Evolutionary conservation across 2,113 vertebrate species (phyloP).

Genomic region (Sisor rabdophorus): DNA sequence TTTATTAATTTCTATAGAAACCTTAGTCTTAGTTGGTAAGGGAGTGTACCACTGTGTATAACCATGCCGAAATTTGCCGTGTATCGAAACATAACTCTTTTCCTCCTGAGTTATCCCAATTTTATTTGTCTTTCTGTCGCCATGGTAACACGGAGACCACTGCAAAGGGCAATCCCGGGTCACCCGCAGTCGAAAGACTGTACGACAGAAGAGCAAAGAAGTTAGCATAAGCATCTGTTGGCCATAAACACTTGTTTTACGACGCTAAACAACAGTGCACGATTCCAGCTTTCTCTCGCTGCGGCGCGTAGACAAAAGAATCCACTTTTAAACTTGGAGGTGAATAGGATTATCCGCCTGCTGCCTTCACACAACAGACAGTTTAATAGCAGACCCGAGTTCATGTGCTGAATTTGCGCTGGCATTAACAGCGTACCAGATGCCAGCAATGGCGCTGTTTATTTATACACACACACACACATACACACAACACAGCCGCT

Average conservation of each 20-base stretch:
- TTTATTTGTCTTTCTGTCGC: conserved; percentile 62
- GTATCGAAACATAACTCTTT: conserved; percentile 57
- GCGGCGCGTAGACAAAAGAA: conserved; percentile 56
- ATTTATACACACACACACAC: conserved; percentile 25
- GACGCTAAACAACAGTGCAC: conserved; percentile 60
- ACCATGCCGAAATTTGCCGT: conserved; percentile 34
- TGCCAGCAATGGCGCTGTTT: conserved; percentile 36
- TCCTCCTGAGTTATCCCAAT: conserved; percentile 60
- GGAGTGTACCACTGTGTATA: neutral
- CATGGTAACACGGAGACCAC: conserved; percentile 51
- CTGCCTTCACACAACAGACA: conserved; percentile 56
- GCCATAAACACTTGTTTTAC: conserved; percentile 72
- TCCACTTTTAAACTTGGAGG: conserved; percentile 54
- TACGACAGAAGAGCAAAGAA: conserved; percentile 41
- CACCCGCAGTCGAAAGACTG: conserved; percentile 50
- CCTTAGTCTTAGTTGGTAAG: neutral
- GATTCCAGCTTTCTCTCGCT: conserved; percentile 39
- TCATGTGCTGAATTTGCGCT: conserved; percentile 38
- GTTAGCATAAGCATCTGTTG: conserved; percentile 71
- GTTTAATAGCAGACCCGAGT: conserved; percentile 47
- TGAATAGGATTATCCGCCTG: conserved; percentile 55
- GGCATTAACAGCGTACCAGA: conserved; percentile 29
- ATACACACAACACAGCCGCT: conserved; percentile 3
- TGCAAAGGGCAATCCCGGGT: conserved; percentile 66
- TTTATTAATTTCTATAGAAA: neutral